phyloP scores from a whole-genome alignment of 2,797 vertebrate species.

The Eulemur mongoz region DNA sequence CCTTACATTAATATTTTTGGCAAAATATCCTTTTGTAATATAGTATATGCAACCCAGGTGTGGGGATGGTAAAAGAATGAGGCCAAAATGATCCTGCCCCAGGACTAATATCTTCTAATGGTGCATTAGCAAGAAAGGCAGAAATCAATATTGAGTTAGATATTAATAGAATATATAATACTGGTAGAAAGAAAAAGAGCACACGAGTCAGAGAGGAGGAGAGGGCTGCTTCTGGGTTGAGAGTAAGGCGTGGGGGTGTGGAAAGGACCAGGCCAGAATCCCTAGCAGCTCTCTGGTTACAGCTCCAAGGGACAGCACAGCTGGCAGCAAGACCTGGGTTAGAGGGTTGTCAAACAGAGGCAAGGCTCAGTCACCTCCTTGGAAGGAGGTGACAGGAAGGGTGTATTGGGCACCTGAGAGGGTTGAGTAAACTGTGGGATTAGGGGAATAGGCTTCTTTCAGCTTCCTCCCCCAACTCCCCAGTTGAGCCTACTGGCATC shows the following conservation, averaged over 20 bases:
- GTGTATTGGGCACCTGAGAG: background rate
- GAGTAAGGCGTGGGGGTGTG: background rate
- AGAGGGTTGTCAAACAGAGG: slow-evolving; percentile 54
- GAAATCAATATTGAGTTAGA: slow-evolving; percentile 86
- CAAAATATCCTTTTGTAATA: slow-evolving; percentile 88
- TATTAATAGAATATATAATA: slow-evolving; percentile 86
- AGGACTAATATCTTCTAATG: slow-evolving; percentile 85
- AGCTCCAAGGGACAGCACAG: slow-evolving; percentile 4
- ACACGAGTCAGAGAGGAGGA: slow-evolving; percentile 45
- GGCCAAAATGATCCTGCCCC: slow-evolving; percentile 61
- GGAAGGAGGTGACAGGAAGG: background rate
- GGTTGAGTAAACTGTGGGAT: slow-evolving; percentile 23
- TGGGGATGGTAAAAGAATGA: slow-evolving; percentile 55
- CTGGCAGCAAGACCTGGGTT: slow-evolving; percentile 32
- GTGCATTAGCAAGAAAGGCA: slow-evolving; percentile 86
- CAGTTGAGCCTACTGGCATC: background rate
- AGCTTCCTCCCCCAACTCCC: slow-evolving; percentile 11
- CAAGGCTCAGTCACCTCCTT: slow-evolving; percentile 15
- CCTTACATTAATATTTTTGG: slow-evolving; percentile 86
- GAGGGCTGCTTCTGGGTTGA: slow-evolving; percentile 10
- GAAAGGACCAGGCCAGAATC: slow-evolving; percentile 23
- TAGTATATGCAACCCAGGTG: slow-evolving; percentile 84
- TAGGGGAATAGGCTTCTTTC: background rate
- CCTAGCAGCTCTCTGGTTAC: slow-evolving; percentile 39
- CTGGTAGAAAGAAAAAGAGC: slow-evolving; percentile 81